Conservation (phyloP, 2,888 invertebrate genomes). For the Deilephila porcellus region DNA sequence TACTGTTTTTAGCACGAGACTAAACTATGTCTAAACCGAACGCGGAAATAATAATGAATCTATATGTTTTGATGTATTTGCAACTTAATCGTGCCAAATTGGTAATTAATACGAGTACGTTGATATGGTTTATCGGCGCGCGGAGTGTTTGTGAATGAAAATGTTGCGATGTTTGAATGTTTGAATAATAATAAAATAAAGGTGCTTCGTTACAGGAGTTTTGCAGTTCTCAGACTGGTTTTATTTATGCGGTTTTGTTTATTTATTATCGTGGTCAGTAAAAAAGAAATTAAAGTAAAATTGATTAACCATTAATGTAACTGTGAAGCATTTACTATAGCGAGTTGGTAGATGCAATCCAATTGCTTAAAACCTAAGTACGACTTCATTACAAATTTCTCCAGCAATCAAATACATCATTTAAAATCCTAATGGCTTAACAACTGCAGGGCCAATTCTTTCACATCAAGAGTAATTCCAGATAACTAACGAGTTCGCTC, state of each 20-base stretch:
- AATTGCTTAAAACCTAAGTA: too few relatives aligned
- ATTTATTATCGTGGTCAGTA: too few relatives aligned
- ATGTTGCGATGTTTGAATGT: neutral
- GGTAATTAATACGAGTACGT: conserved; percentile 9
- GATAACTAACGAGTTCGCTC: neutral
- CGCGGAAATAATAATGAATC: conserved; percentile 17
- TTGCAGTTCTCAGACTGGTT: too few relatives aligned
- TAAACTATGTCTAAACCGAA: conserved; percentile 1
- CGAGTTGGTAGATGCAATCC: neutral
- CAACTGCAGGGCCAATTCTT: too few relatives aligned
- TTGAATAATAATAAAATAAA: too few relatives aligned
- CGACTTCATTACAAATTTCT: neutral
- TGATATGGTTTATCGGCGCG: neutral
- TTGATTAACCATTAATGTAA: too few relatives aligned
- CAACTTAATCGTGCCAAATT: conserved; percentile 13
- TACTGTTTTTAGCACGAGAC: neutral
- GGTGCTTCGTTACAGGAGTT: neutral
- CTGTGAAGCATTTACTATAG: neutral
- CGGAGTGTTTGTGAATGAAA: neutral
- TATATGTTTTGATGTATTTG: conserved; percentile 22
- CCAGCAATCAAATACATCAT: neutral
- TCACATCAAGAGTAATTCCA: neutral
- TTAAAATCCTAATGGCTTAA: neutral
- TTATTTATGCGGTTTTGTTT: too few relatives aligned
- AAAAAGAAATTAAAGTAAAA: too few relatives aligned